Evolutionary conservation across 1,140 invertebrate species (phyloP).

Genomic region (Solen grandis): DNA sequence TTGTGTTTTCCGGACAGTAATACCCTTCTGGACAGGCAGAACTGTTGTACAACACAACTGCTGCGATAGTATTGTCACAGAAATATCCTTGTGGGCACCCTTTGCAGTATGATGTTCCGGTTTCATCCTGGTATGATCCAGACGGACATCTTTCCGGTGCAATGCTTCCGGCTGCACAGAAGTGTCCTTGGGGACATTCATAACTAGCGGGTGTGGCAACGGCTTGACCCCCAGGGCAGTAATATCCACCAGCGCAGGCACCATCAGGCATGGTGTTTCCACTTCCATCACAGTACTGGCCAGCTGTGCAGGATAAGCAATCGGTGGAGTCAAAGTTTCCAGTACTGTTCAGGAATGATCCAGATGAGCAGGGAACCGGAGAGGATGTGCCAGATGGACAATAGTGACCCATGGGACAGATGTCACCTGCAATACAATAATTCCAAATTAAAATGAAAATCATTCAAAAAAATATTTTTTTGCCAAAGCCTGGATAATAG

Average conservation of each 20-base stretch:
- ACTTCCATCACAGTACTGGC: conserved; percentile 73
- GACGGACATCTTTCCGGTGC: conserved; percentile 67
- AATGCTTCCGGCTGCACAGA: conserved; percentile 70
- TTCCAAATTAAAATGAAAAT: background rate
- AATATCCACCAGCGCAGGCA: conserved; percentile 72
- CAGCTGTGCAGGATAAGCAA: conserved; percentile 73
- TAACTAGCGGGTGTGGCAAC: conserved; percentile 61
- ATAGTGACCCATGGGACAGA: conserved; percentile 74
- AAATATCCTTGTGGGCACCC: conserved; percentile 74
- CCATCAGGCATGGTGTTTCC: conserved; percentile 71
- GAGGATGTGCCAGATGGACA: conserved; percentile 70
- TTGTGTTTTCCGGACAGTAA: conserved; percentile 74
- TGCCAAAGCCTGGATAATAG: too few relatives aligned
- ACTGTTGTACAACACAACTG: conserved; percentile 74
- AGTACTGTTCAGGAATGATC: conserved; percentile 74
- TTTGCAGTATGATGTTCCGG: conserved; percentile 70
- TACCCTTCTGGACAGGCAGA: conserved; percentile 73
- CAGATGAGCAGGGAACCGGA: conserved; percentile 68
- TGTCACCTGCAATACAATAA: conserved; percentile 68
- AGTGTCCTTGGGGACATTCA: conserved; percentile 76
- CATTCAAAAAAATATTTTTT: background rate
- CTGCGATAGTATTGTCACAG: conserved; percentile 73
- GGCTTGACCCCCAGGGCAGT: conserved; percentile 76
- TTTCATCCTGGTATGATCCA: conserved; percentile 75
- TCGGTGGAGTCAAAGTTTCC: conserved; percentile 67